phyloP scores from a whole-genome alignment of 2,797 vertebrate species.

The Muscicapa striata region DNA sequence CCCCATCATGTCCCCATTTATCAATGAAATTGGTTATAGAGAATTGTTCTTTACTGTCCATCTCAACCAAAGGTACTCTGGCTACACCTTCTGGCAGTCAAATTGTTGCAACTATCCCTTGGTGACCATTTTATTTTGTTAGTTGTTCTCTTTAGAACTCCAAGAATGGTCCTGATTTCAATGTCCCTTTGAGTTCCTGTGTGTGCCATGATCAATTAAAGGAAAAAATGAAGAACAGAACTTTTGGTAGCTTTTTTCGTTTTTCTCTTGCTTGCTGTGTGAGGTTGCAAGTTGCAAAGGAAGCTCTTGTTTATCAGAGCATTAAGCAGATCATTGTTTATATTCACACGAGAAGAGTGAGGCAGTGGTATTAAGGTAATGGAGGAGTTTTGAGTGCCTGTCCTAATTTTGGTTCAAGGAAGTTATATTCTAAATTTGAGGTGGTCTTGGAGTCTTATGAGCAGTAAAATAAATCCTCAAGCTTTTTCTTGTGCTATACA shows the following conservation, averaged over 20 bases:
- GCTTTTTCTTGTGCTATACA: background rate
- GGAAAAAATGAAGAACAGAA: background rate
- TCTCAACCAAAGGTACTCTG: background rate
- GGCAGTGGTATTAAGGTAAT: background rate
- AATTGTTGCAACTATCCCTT: background rate
- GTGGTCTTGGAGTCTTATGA: background rate
- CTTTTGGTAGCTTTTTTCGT: background rate
- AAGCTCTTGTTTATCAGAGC: background rate
- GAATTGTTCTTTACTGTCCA: background rate
- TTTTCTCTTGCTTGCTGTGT: background rate
- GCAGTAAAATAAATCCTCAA: background rate
- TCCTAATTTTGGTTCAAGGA: background rate
- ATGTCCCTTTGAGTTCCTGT: background rate
- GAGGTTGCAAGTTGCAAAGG: background rate
- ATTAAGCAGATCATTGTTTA: background rate
- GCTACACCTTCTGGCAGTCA: constrained; percentile 20
- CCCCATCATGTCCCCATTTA: background rate
- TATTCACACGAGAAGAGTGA: background rate
- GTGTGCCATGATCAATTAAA: background rate
- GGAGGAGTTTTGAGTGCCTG: background rate
- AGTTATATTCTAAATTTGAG: background rate
- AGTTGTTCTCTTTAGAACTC: background rate
- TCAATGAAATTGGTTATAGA: background rate
- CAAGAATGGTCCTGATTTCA: background rate
- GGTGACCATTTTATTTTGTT: background rate